Conservation (phyloP, 2,113 vertebrate species). For the Trochalopteron elliotii region DNA sequence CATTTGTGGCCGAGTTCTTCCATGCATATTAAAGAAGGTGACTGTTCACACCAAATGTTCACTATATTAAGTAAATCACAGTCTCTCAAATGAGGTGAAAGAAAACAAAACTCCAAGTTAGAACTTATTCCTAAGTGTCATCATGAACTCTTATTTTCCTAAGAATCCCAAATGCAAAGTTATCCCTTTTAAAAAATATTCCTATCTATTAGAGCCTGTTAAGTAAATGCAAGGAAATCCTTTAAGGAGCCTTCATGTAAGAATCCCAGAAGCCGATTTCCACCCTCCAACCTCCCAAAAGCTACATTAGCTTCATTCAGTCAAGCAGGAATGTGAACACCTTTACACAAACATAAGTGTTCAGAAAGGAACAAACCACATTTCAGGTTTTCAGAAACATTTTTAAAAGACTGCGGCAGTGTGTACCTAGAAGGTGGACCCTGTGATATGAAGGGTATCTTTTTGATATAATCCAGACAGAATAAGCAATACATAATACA, state of each 20-base stretch:
- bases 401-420: not conserved
- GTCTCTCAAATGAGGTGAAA: not conserved
- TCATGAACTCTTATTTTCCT: not conserved
- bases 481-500: not conserved
- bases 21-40: accelerated
- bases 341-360: not conserved
- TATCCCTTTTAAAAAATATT: not conserved
- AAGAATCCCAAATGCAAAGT: not conserved
- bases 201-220: not conserved
- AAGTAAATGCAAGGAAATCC: not conserved
- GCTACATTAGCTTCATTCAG: not conserved
- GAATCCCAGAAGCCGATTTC: not conserved
- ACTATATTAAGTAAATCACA: not conserved
- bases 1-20: not conserved
- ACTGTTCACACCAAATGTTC: not conserved
- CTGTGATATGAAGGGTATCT: not conserved
- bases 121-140: not conserved
- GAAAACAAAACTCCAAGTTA: not conserved
- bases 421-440: not conserved
- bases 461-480: not conserved
- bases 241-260: not conserved
- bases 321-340: not conserved
- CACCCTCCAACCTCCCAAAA: not conserved
- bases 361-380: not conserved
- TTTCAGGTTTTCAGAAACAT: not conserved